phyloP scores from a whole-genome alignment of 2,888 invertebrate genomes.

The Epirrhoe alternata region DNA sequence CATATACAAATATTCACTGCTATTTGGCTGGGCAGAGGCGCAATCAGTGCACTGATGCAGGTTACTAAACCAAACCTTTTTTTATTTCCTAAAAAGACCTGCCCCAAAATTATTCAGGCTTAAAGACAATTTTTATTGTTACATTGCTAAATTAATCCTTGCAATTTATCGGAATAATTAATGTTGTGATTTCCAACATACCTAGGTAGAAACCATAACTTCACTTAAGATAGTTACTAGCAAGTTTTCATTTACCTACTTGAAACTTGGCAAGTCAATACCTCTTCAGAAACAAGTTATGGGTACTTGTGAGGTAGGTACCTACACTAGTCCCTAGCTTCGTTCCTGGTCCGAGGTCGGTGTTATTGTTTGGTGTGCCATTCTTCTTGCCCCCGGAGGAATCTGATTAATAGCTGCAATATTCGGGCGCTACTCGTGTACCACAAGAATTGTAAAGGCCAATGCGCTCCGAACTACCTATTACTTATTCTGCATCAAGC shows the following conservation, averaged over 20 bases:
- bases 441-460: constrained; percentile 63
- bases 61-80: not conserved
- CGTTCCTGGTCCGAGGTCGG: constrained; percentile 36
- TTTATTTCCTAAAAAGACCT: not conserved
- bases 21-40: constrained; percentile 38
- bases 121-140: no score
- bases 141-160: no score
- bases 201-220: no score
- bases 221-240: no score
- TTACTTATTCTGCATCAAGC: constrained; percentile 38
- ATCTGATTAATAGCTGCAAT: constrained; percentile 80
- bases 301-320: not conserved
- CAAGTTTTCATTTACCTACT: no score
- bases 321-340: constrained; percentile 11
- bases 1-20: constrained; percentile 47
- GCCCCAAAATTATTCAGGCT: no score
- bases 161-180: no score
- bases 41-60: constrained; percentile 11
- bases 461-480: constrained; percentile 38
- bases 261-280: no score
- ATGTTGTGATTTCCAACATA: no score
- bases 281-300: no score
- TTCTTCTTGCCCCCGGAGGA: constrained; percentile 65
- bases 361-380: constrained; percentile 69
- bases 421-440: constrained; percentile 65